Conservation (phyloP, 2,888 invertebrate species). For the Epistrophe grossulariae region DNA sequence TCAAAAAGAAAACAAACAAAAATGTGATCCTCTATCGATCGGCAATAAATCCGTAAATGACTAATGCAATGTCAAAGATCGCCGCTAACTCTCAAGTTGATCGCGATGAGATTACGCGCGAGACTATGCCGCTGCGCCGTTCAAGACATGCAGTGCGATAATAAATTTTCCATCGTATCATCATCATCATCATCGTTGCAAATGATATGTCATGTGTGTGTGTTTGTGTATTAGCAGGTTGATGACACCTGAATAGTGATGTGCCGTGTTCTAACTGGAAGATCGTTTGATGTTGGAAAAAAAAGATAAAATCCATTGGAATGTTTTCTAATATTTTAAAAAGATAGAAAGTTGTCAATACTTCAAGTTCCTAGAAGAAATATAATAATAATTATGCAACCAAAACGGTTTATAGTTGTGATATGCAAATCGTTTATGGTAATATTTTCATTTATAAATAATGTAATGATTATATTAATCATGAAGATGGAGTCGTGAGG, state of each 20-base stretch:
- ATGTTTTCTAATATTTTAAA: slow-evolving; percentile 45
- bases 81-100: neutral
- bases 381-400: slow-evolving; percentile 43
- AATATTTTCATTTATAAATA: slow-evolving; percentile 9
- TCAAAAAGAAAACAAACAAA: neutral
- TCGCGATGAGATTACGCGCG: slow-evolving; percentile 43
- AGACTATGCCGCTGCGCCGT: neutral
- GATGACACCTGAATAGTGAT: slow-evolving; percentile 61
- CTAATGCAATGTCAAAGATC: slow-evolving; percentile 67
- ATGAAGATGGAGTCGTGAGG: slow-evolving; percentile 22
- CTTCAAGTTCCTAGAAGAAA: slow-evolving; percentile 47
- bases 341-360: slow-evolving; percentile 56
- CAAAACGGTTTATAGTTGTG: slow-evolving; percentile 11
- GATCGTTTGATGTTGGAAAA: neutral
- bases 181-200: slow-evolving; percentile 6
- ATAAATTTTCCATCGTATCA: slow-evolving; percentile 38
- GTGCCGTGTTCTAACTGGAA: neutral
- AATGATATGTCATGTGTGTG: slow-evolving; percentile 26
- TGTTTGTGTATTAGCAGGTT: slow-evolving; percentile 36
- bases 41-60: slow-evolving; percentile 58
- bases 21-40: slow-evolving; percentile 16
- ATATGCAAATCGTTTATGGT: slow-evolving; percentile 46
- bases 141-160: slow-evolving; percentile 13
- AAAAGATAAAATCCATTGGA: slow-evolving; percentile 23
- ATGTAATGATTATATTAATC: neutral